Percentiles rank a stretch among this genome's conserved stretches.
These are phyloP conservation scores for Ramphastos sulfuratus DNA, from an alignment of 2,113 vertebrate genomes.

Conservation along the genomic window DNA sequence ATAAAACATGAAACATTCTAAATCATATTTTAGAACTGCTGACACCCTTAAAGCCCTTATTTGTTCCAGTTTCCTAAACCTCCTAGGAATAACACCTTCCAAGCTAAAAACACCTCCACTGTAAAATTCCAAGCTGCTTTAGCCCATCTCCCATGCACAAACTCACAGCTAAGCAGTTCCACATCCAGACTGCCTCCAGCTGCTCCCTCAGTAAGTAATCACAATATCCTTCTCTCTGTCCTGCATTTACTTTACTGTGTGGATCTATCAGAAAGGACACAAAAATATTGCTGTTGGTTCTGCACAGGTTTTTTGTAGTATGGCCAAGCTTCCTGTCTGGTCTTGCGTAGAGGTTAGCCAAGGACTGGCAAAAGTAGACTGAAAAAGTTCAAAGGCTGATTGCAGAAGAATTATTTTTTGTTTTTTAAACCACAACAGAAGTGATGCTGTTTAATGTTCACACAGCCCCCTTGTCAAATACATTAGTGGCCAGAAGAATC, in stretches of 20 bases:
- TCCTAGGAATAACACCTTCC: background rate
- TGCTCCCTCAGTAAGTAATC: background rate
- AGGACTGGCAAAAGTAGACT: background rate
- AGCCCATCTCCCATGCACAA: background rate
- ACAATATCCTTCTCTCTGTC: background rate
- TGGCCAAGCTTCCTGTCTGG: background rate
- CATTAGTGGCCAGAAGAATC: background rate
- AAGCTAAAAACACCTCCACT: background rate
- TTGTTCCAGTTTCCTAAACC: background rate
- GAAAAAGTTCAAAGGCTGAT: background rate
- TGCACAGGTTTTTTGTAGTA: background rate
- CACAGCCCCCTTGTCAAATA: fast-evolving
- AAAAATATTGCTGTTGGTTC: background rate
- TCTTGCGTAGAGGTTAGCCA: background rate
- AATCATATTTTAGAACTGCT: background rate
- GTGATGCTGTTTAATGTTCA: background rate
- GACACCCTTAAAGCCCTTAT: background rate
- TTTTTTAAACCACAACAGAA: no score
- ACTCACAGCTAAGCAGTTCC: background rate
- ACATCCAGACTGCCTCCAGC: background rate
- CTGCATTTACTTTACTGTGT: background rate
- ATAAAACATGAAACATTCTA: background rate
- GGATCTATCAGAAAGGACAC: background rate
- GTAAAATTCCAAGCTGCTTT: background rate
- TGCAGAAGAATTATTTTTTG: background rate